Conservation (phyloP, 2,797 vertebrate species). For the Pogoniulus pusillus region DNA sequence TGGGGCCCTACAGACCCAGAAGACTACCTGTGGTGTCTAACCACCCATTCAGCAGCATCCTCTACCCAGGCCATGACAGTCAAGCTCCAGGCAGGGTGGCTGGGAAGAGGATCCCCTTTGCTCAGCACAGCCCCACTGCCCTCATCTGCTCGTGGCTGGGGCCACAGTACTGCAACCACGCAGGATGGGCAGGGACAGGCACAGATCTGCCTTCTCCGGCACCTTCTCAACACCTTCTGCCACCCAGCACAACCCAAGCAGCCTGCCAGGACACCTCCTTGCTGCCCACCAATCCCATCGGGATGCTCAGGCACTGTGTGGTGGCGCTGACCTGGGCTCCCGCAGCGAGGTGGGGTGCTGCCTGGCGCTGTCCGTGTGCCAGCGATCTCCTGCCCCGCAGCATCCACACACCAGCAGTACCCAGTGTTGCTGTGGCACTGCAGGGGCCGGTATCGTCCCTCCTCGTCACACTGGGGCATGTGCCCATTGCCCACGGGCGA, state of each 20-base stretch:
- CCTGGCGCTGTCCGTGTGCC: conserved; percentile 82
- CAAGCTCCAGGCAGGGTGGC: accelerated
- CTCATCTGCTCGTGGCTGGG: background rate
- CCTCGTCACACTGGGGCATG: conserved; percentile 68
- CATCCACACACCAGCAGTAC: conserved; percentile 88
- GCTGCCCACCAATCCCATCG: background rate
- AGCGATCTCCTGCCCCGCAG: conserved; percentile 75
- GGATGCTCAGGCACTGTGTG: accelerated
- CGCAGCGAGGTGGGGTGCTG: conserved; percentile 67
- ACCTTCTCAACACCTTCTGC: background rate
- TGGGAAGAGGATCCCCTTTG: background rate
- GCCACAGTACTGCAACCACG: background rate
- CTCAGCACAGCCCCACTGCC: accelerated
- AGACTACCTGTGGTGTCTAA: accelerated
- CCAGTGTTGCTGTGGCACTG: conserved; percentile 84
- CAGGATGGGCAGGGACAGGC: background rate
- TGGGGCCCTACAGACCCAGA: background rate
- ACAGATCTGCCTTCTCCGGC: background rate
- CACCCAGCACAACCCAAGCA: background rate
- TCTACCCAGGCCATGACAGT: background rate
- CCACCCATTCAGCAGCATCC: background rate
- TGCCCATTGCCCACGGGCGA: background rate
- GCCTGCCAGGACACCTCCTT: background rate
- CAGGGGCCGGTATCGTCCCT: conserved; percentile 77
- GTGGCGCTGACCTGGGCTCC: background rate